phyloP scores from a whole-genome alignment of 2,888 invertebrate genomes.

The Troides aeacus region DNA sequence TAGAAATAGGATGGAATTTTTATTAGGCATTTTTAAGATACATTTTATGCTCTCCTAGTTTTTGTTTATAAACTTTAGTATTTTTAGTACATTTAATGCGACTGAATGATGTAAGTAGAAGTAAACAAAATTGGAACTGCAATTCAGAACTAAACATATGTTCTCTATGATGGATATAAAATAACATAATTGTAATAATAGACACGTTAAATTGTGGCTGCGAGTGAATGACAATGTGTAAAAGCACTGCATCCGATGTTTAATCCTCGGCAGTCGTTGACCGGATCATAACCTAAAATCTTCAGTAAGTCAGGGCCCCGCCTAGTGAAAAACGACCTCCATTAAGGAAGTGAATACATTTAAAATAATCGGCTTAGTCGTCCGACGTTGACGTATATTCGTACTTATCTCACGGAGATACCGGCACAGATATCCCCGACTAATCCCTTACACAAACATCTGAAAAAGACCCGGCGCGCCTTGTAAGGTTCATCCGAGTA shows the following conservation, averaged over 20 bases:
- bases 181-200: constrained; percentile 6
- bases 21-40: constrained; percentile 10
- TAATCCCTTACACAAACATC: constrained; percentile 79
- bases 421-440: constrained; percentile 76
- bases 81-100: not conserved
- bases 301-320: constrained; percentile 71
- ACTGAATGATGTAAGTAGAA: not conserved
- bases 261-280: constrained; percentile 73
- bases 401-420: constrained; percentile 80
- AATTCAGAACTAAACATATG: not conserved
- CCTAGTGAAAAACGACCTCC: constrained; percentile 77
- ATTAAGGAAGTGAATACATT: constrained; percentile 81
- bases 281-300: constrained; percentile 79
- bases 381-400: constrained; percentile 80
- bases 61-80: constrained; percentile 3
- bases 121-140: not conserved
- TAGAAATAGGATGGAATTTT: constrained; percentile 21
- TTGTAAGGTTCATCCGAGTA: constrained; percentile 69
- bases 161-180: not conserved
- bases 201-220: constrained; percentile 12
- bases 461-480: constrained; percentile 77
- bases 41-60: not conserved
- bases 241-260: constrained; percentile 41
- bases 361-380: constrained; percentile 80
- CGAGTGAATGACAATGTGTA: constrained; percentile 13